Percentiles rank a stretch among this genome's conserved stretches.
phyloP scores from a whole-genome alignment of 2,797 vertebrate species.

The Knipowitschia caucasica region DNA sequence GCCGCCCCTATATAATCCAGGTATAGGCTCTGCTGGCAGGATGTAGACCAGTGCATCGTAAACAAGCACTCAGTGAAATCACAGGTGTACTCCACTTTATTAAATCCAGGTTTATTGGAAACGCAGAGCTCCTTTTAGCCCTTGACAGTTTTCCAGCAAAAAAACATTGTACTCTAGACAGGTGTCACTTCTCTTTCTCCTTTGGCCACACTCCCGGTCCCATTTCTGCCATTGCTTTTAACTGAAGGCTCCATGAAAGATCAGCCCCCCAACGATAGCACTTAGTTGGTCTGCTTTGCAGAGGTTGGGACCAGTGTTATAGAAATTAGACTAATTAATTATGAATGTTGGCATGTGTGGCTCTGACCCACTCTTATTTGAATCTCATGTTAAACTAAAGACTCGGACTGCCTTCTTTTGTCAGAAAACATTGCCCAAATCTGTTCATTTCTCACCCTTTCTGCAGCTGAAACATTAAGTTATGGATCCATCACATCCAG shows the following conservation, averaged over 20 bases:
- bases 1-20: slow-evolving; percentile 12
- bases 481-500: too few species aligned
- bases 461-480: too few species aligned
- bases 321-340: too few species aligned
- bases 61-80: slow-evolving; percentile 12
- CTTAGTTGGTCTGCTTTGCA: slow-evolving; percentile 38
- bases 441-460: too few species aligned
- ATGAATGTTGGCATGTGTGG: too few species aligned
- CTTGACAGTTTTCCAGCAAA: slow-evolving; percentile 14
- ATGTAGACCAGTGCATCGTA: slow-evolving; percentile 20
- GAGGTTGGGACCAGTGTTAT: slow-evolving; percentile 18
- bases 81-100: slow-evolving; percentile 35
- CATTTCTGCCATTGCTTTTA: slow-evolving; percentile 31
- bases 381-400: too few species aligned
- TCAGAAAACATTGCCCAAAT: too few species aligned
- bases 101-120: slow-evolving; percentile 19
- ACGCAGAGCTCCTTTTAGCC: slow-evolving; percentile 19
- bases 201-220: slow-evolving; percentile 28
- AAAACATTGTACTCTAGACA: slow-evolving; percentile 33
- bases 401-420: too few species aligned
- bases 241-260: slow-evolving; percentile 53
- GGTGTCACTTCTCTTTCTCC: slow-evolving; percentile 44
- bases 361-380: too few species aligned
- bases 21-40: neutral
- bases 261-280: slow-evolving; percentile 47